Conservation (phyloP, 2,113 vertebrate genomes). For the Chloropsis cyanopogon region DNA sequence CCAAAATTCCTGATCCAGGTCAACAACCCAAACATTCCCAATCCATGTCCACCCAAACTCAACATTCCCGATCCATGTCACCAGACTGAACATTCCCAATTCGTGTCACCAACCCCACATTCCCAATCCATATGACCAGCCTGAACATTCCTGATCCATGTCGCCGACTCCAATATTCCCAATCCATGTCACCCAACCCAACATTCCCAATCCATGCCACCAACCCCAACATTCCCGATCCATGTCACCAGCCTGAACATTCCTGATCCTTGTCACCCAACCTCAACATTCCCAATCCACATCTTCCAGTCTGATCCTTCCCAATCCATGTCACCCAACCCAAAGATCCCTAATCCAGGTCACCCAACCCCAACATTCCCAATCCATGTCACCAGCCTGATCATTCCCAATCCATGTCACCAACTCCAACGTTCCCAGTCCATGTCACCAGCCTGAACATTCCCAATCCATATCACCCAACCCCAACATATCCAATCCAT, state of each 20-base stretch:
- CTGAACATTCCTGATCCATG: neutral
- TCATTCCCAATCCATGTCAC: fast-evolving
- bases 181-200: fast-evolving
- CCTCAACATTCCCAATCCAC: too few relatives aligned
- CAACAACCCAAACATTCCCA: neutral
- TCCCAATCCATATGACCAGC: neutral
- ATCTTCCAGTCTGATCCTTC: too few relatives aligned
- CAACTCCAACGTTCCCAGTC: neutral
- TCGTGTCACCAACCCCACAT: neutral
- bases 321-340: too few relatives aligned
- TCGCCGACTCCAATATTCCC: neutral
- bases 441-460: neutral
- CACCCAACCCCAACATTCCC: too few relatives aligned
- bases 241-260: too few relatives aligned
- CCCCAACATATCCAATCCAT: neutral
- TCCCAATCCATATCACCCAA: neutral
- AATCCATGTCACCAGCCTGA: too few relatives aligned
- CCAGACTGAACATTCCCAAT: neutral
- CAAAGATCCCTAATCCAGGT: too few relatives aligned
- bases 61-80: neutral
- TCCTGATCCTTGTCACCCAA: too few relatives aligned
- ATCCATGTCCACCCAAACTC: too few relatives aligned
- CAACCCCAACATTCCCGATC: neutral
- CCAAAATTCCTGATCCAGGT: neutral
- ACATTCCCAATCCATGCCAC: neutral